Evolutionary conservation across 2,888 invertebrate genomes (phyloP), one percentile per base, ranked within the genome.

Genomic region (Pilophorus perplexus): DNA sequence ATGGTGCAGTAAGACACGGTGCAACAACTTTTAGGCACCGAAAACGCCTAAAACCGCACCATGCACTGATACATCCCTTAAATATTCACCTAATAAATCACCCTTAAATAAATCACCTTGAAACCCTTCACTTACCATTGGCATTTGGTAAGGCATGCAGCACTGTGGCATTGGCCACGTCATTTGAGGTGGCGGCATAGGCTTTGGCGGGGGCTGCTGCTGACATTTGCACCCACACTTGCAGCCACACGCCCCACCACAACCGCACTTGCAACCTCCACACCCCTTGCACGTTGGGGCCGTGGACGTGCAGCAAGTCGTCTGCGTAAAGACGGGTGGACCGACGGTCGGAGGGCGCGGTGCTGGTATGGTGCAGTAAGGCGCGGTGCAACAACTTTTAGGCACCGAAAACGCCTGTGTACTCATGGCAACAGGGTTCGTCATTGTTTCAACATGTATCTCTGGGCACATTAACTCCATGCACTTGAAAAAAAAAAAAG

Each of bases 21-120:
- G 42, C 59, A 59, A 44, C 44, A 59, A 44, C 42, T 25, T 23
- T 59, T 59, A 16, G 59, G 59, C 25, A 59, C 59, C 12, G 62
- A 16, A 37, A 46, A 62, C 4, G 62, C 16, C 16, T 62, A n/a
- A n/a, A n/a, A n/a, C n/a, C n/a, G n/a, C n/a, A n/a, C n/a, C n/a
- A n/a, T n/a, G n/a, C n/a, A n/a, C n/a, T n/a, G n/a, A n/a, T n/a
- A n/a, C n/a, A n/a, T n/a, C n/a, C n/a, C n/a, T n/a, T n/a, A n/a
- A n/a, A n/a, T n/a, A n/a, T n/a, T n/a, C n/a, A n/a, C n/a, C n/a
- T n/a, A n/a, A n/a, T n/a, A n/a, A n/a, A n/a, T n/a, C n/a, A n/a
- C n/a, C n/a, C n/a, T n/a, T n/a, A n/a, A n/a, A n/a, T n/a, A n/a
- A n/a, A n/a, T n/a, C n/a, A n/a, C n/a, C n/a, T n/a, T n/a, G n/a